Conservation (phyloP, 2,797 vertebrate genomes). For the Pantherophis alleghaniensis region DNA sequence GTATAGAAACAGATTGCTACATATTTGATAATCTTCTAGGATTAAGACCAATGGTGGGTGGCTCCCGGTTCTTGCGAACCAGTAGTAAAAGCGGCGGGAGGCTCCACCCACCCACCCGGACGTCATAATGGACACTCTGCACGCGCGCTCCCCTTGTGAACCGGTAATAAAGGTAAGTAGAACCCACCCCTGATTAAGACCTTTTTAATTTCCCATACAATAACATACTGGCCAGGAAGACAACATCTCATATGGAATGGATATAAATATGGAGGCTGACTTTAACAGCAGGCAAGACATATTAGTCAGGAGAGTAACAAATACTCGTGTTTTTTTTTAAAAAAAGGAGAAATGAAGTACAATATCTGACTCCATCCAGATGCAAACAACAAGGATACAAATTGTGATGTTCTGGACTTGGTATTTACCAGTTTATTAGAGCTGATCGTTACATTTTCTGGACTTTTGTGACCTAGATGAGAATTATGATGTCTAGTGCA, state of each 20-base stretch:
- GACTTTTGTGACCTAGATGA: background rate
- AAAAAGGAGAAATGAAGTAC: background rate
- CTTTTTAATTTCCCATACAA: background rate
- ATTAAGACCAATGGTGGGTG: background rate
- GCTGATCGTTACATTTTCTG: background rate
- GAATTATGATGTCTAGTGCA: background rate
- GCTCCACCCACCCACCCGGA: no score
- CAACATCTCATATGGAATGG: background rate
- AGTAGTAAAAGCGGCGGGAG: no score
- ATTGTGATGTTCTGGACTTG: background rate
- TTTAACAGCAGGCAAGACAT: background rate
- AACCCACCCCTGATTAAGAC: background rate
- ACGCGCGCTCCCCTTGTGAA: no score
- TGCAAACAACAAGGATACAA: background rate
- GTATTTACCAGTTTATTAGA: background rate
- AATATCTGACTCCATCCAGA: background rate
- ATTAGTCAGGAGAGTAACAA: background rate
- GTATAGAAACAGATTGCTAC: background rate
- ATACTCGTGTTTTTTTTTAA: background rate
- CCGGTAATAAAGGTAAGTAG: no score
- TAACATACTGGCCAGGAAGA: background rate
- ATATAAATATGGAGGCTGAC: background rate
- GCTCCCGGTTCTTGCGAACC: no score
- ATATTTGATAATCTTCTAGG: background rate
- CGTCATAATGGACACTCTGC: no score